Evolutionary conservation across 2,888 invertebrate genomes (phyloP).

Genomic region (Diadegma fenestrale): DNA sequence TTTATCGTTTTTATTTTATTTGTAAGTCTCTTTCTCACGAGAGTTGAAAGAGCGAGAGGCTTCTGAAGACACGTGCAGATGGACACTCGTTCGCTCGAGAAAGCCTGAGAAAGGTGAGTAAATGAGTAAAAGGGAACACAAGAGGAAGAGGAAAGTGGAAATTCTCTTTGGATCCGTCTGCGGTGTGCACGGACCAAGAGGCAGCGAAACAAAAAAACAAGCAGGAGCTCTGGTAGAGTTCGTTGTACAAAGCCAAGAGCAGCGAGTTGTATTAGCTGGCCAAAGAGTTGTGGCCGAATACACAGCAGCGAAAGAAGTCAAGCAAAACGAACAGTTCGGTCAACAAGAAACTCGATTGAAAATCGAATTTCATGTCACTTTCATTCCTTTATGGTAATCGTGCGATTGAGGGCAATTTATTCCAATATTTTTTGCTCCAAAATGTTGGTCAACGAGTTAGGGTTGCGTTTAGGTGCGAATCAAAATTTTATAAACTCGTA

Average conservation of each 20-base stretch:
- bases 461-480: too few species aligned
- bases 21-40: slow-evolving; percentile 22
- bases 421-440: background rate
- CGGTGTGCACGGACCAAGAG: slow-evolving; percentile 30
- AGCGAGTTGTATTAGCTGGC: slow-evolving; percentile 20
- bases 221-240: slow-evolving; percentile 12
- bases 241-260: slow-evolving; percentile 56
- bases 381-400: background rate
- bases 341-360: background rate
- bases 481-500: background rate
- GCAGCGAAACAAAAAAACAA: slow-evolving; percentile 62
- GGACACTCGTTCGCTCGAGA: slow-evolving; percentile 38
- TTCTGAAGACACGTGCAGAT: slow-evolving; percentile 38
- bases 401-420: background rate
- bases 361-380: background rate
- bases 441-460: background rate
- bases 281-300: background rate
- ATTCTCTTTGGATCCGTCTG: slow-evolving; percentile 55
- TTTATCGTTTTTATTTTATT: background rate
- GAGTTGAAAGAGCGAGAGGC: slow-evolving; percentile 32
- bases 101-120: slow-evolving; percentile 36
- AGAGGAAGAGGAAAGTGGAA: slow-evolving; percentile 52
- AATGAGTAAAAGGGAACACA: slow-evolving; percentile 23
- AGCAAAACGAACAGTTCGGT: slow-evolving; percentile 1
- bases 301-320: background rate